These are phyloP conservation scores for Leucoraja erinaceus DNA, from an alignment of 2,113 vertebrate species.

Conservation along the genomic window DNA sequence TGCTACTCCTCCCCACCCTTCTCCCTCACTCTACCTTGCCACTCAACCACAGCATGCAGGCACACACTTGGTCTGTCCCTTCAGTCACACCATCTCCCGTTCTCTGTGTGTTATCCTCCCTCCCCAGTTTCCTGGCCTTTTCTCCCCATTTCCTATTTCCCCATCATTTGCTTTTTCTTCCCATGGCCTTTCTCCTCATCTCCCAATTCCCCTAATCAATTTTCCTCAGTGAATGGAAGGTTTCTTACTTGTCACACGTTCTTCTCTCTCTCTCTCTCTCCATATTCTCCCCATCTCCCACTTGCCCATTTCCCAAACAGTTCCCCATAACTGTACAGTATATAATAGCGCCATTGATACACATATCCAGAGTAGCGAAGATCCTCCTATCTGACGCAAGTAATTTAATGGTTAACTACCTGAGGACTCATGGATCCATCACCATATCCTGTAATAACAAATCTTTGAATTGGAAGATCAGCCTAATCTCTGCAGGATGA, in stretches of 20 bases:
- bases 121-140: slow-evolving; percentile 41
- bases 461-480: not conserved
- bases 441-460: not conserved
- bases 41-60: too few species aligned
- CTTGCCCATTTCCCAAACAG: not conserved
- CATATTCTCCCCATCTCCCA: not conserved
- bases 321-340: too few species aligned
- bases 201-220: not conserved
- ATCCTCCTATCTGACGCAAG: not conserved
- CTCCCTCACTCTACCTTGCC: not conserved
- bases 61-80: not conserved
- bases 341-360: not conserved
- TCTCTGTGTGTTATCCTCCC: slow-evolving; percentile 44
- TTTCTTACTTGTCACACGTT: too few species aligned
- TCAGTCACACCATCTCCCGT: slow-evolving; percentile 53
- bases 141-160: not conserved
- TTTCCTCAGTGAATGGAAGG: not conserved
- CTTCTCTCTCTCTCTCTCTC: not conserved
- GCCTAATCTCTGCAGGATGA: not conserved
- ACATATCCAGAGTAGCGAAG: not conserved
- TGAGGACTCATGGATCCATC: too few species aligned
- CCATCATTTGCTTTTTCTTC: not conserved
- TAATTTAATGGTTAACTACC: too few species aligned
- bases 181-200: not conserved
- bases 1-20: not conserved